Conservation (phyloP, 1,140 invertebrate species). For the Carcinoscorpius rotundicauda region DNA sequence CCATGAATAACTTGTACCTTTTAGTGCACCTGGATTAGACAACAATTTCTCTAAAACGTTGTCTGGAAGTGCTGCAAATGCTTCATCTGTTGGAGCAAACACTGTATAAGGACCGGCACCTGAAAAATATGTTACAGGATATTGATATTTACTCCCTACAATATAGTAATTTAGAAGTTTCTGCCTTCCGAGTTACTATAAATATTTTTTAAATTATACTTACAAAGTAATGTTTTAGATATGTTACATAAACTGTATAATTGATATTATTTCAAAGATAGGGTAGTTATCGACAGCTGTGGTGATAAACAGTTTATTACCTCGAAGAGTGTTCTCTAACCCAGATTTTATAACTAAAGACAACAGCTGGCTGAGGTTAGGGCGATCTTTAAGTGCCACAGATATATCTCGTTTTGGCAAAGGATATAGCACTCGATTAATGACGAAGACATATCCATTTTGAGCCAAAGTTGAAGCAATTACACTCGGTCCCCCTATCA, state of each 20-base stretch:
- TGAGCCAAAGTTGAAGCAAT: constrained; percentile 29
- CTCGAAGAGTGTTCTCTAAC: constrained; percentile 9
- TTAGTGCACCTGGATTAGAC: constrained; percentile 8
- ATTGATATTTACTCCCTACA: not conserved
- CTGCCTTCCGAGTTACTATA: too few species aligned
- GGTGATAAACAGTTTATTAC: not conserved
- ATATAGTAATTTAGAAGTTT: not conserved
- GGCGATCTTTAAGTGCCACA: constrained; percentile 12
- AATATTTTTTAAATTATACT: too few species aligned
- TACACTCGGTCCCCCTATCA: constrained; percentile 30
- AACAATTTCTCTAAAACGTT: constrained; percentile 7
- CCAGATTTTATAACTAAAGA: constrained; percentile 5
- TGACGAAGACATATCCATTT: constrained; percentile 36
- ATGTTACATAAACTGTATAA: too few species aligned
- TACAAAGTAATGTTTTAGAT: too few species aligned
- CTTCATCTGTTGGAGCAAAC: constrained; percentile 40
- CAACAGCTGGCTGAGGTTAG: constrained; percentile 10
- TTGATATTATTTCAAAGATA: too few species aligned
- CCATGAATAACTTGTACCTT: constrained; percentile 5
- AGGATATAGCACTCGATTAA: constrained; percentile 33
- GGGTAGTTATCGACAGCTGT: too few species aligned
- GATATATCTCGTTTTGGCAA: constrained; percentile 24
- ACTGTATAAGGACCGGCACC: constrained; percentile 36
- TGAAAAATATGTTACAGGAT: not conserved
- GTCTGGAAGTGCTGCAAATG: constrained; percentile 30